Conservation (phyloP, 1,140 invertebrate genomes). For the Pantala flavescens region DNA sequence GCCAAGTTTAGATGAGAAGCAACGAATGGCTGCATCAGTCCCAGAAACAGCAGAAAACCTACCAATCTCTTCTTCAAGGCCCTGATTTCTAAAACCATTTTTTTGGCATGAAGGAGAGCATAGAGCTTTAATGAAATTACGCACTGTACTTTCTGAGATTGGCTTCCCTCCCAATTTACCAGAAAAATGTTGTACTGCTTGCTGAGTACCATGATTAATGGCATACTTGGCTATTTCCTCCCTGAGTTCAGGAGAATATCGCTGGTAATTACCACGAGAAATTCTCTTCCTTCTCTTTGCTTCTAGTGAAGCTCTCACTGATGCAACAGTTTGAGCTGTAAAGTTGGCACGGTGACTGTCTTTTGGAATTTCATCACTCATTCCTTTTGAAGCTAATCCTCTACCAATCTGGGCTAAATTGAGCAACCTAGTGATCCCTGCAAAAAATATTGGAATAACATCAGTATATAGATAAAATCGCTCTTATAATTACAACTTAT, state of each 20-base stretch:
- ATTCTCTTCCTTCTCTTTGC: slow-evolving; percentile 30
- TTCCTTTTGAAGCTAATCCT: neutral
- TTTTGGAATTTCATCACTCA: slow-evolving; percentile 20
- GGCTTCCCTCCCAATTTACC: slow-evolving; percentile 28
- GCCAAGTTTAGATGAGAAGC: slow-evolving; percentile 28
- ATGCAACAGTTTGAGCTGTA: slow-evolving; percentile 27
- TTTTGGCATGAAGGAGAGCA: neutral
- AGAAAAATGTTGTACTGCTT: slow-evolving; percentile 29
- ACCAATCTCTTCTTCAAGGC: slow-evolving; percentile 32
- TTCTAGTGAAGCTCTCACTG: slow-evolving; percentile 29
- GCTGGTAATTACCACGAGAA: slow-evolving; percentile 32
- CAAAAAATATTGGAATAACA: neutral
- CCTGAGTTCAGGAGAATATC: slow-evolving; percentile 31
- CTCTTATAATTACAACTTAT: neutral
- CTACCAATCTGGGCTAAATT: neutral
- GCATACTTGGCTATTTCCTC: slow-evolving; percentile 32
- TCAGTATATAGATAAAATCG: neutral
- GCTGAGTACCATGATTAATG: slow-evolving; percentile 28
- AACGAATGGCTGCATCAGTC: slow-evolving; percentile 28
- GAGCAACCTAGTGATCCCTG: neutral
- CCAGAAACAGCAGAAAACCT: slow-evolving; percentile 29
- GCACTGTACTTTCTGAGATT: slow-evolving; percentile 31
- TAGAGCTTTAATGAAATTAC: slow-evolving; percentile 32
- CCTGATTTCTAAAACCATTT: neutral
- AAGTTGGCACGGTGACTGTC: slow-evolving; percentile 19